These are phyloP conservation scores for Podarcis siculus DNA, from an alignment of 2,797 vertebrate genomes.

Conservation along the genomic window DNA sequence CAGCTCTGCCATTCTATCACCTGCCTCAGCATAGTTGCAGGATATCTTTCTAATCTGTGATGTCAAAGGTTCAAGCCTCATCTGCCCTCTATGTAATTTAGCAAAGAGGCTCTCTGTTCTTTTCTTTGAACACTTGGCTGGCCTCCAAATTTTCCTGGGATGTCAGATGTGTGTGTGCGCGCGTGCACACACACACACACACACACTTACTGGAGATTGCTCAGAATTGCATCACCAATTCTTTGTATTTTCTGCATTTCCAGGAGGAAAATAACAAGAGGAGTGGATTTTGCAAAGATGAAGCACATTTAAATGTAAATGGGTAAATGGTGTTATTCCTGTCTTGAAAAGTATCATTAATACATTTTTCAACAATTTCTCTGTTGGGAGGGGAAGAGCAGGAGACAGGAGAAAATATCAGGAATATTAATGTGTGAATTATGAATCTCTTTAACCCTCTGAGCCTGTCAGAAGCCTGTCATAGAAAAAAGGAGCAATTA, in stretches of 20 bases:
- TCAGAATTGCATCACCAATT: background rate
- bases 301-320: constrained; percentile 73
- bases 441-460: constrained; percentile 50
- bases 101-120: background rate
- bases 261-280: constrained; percentile 49
- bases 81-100: background rate
- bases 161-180: background rate
- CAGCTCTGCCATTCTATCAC: no score
- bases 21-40: background rate
- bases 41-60: background rate
- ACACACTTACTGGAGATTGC: background rate
- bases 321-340: constrained; percentile 72
- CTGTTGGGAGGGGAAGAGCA: background rate
- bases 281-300: constrained; percentile 57
- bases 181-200: background rate
- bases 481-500: constrained; percentile 29
- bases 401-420: background rate
- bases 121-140: background rate
- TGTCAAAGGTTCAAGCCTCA: background rate
- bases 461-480: constrained; percentile 34
- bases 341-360: constrained; percentile 68
- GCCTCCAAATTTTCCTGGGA: background rate
- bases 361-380: constrained; percentile 70
- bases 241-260: constrained; percentile 29
- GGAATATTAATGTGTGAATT: constrained; percentile 40